Conservation (phyloP, 1,140 invertebrate genomes). For the Diabrotica undecimpunctata region DNA sequence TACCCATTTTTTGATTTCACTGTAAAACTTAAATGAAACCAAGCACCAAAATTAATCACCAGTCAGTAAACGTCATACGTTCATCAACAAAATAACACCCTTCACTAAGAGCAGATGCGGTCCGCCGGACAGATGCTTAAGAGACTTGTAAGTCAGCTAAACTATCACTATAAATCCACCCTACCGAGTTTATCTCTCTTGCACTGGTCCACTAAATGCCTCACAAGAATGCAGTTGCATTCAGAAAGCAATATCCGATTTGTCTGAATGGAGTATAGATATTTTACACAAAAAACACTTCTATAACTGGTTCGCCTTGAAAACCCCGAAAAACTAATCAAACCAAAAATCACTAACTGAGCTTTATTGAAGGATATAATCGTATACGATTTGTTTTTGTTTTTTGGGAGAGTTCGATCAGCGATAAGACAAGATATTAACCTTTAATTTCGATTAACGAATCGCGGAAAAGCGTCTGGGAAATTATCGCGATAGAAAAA, state of each 20-base stretch:
- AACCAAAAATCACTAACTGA: neutral
- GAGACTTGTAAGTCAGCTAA: constrained; percentile 22
- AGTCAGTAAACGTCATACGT: constrained; percentile 6
- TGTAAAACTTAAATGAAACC: constrained; percentile 3
- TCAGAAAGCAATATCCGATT: neutral
- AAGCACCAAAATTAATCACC: constrained; percentile 18
- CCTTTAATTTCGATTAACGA: constrained; percentile 3
- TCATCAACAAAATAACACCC: constrained; percentile 16
- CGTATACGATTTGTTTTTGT: neutral
- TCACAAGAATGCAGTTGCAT: constrained; percentile 12
- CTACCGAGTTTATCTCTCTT: constrained; percentile 4
- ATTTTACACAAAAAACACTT: constrained; percentile 4
- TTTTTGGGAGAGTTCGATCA: constrained; percentile 6
- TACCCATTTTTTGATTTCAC: constrained; percentile 54
- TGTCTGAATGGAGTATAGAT: neutral
- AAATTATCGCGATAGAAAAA: neutral
- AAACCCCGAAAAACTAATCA: neutral
- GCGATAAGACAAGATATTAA: neutral
- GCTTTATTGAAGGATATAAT: too few species aligned
- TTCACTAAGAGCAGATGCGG: constrained; percentile 29
- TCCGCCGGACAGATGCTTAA: constrained; percentile 32
- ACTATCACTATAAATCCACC: neutral
- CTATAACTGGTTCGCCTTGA: constrained; percentile 16
- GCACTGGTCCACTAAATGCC: constrained; percentile 15
- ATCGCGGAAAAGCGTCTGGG: neutral